Conservation (phyloP, 2,113 vertebrate species). For the Egretta garzetta region DNA sequence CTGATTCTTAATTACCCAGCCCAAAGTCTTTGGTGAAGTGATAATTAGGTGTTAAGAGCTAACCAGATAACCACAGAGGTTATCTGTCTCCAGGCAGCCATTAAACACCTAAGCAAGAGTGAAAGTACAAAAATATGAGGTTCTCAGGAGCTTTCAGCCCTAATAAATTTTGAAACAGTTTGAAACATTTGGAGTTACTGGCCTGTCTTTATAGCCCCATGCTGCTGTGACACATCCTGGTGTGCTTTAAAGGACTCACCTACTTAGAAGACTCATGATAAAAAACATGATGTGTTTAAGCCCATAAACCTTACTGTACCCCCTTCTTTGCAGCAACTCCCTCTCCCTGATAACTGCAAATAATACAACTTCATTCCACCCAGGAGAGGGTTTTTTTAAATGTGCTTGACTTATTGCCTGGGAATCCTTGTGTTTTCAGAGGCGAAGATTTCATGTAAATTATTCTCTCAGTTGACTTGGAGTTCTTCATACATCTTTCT, state of each 20-base stretch:
- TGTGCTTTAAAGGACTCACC: constrained; percentile 35
- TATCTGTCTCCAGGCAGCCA: constrained; percentile 46
- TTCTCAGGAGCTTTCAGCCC: constrained; percentile 66
- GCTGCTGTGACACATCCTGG: constrained; percentile 20
- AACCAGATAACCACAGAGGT: constrained; percentile 71
- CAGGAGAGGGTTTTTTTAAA: not conserved
- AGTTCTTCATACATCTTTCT: constrained; percentile 13
- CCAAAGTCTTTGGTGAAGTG: constrained; percentile 57
- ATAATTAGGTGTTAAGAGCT: constrained; percentile 70
- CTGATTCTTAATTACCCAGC: constrained; percentile 49
- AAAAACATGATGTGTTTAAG: not conserved
- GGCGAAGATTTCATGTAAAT: constrained; percentile 17
- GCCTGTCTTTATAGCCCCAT: constrained; percentile 46
- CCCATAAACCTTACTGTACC: not conserved
- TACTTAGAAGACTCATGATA: constrained; percentile 20
- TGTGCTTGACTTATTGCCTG: not conserved
- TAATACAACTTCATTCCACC: not conserved
- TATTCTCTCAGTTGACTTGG: constrained; percentile 21
- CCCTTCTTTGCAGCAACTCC: not conserved
- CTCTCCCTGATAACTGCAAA: not conserved
- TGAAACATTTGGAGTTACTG: constrained; percentile 61
- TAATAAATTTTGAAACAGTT: constrained; percentile 63
- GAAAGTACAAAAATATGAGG: constrained; percentile 67
- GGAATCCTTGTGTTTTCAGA: constrained; percentile 29
- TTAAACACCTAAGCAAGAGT: constrained; percentile 73